Base-by-base conservation (phyloP, 2,113 vertebrate species). In the Erythrocebus patas region DNA sequence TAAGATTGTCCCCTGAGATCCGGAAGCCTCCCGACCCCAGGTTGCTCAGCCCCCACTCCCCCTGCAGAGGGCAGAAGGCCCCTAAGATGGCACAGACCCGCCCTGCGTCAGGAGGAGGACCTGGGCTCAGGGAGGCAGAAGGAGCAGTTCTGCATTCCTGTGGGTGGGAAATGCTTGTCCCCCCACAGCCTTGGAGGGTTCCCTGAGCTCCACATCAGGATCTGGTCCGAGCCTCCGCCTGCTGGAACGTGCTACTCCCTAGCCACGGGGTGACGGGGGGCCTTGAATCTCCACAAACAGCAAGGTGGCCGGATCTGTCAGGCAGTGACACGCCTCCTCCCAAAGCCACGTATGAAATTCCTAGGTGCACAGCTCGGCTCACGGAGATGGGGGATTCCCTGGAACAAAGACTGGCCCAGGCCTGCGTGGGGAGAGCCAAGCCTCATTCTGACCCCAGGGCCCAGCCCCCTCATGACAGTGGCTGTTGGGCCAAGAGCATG, bases 261-360 rank as follows among this genome's bases (percentile, higher is more conserved):
- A 4, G 93, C 82, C 22, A 0, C 0, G 23, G 59, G 68, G 68
- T 0, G 2, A 18, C 6, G 22, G 23, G 3, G 59, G 57, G 75
- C 95, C 30, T 22, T 3, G 35, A 52, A 6, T 75, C 82, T 61
- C 57, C 16, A 6, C 27, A 52, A 45, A 66, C 35, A 38, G 66
- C 66, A 45, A 30, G 76, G 64, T 12, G 43, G 18, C 52, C 3
- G 1, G 16, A 22, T 70, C 48, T 0, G 0, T 81, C 92, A 0
- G 2, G 87, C 23, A 48, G 50, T 10, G 16, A 43, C 72, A 0
- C 0, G 2, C 40, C 23, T 86, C 0, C 0, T 1, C 18, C 85
- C 0, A 32, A 90, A 98, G 76, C 75, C 12, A 0, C 4, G 38
- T 6, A 18, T 13, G 43, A 83, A 75, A 87, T 73, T 93, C 86